Evolutionary conservation across 30 jellyfish, hydroid and myxozoan species (phyloP).

Genomic region (Pelagia noctiluca): DNA sequence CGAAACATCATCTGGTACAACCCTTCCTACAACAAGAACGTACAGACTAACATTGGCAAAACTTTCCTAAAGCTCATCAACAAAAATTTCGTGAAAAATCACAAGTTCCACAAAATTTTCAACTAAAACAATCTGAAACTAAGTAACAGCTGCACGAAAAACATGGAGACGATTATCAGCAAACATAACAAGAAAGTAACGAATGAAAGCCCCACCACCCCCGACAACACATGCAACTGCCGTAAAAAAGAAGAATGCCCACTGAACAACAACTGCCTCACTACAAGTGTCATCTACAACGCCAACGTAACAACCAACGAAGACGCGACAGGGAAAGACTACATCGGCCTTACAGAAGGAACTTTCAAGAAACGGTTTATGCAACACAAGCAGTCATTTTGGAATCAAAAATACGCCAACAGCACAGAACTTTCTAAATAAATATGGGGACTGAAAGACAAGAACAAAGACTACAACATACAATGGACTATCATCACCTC

Average conservation of each 20-base stretch:
- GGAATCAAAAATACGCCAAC: constrained; percentile 46
- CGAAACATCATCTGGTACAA: constrained; percentile 66
- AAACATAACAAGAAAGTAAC: constrained; percentile 1
- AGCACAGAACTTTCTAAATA: constrained; percentile 57
- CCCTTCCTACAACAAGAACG: constrained; percentile 73
- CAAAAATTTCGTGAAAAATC: neutral
- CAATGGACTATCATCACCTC: no score
- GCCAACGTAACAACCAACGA: constrained; percentile 8
- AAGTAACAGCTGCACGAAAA: constrained; percentile 18
- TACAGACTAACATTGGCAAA: constrained; percentile 74
- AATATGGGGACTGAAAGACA: constrained; percentile 43
- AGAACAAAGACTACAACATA: no score
- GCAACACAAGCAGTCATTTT: constrained; percentile 31
- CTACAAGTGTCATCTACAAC: constrained; percentile 22
- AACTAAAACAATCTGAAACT: constrained; percentile 6
- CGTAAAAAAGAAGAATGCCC: constrained; percentile 22
- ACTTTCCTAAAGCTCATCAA: constrained; percentile 9
- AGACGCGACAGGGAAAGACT: constrained; percentile 10
- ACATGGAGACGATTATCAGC: neutral
- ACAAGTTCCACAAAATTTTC: constrained; percentile 13
- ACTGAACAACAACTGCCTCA: constrained; percentile 24
- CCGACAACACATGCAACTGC: constrained; percentile 27
- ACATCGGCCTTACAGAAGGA: constrained; percentile 67
- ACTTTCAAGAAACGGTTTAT: constrained; percentile 55
- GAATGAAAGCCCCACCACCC: constrained; percentile 4